A percentile compares a stretch with the other conserved stretches of the same genome.
Evolutionary conservation across 2,113 vertebrate species (phyloP).

Genomic region (Ellobius talpinus): DNA sequence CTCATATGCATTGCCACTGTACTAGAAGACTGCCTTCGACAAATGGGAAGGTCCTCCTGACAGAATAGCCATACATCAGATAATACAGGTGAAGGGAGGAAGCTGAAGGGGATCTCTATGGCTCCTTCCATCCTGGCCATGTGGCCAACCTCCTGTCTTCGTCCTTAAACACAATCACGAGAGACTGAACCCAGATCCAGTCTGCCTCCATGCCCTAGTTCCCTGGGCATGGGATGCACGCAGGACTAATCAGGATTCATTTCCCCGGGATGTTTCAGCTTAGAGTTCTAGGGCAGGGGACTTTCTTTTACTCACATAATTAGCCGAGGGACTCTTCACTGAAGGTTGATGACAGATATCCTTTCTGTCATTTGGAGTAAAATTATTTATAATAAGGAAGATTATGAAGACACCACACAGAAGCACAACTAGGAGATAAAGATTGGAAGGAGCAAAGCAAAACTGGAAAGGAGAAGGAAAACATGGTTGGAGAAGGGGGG

Average conservation of each 20-base stretch:
- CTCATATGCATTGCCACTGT: neutral
- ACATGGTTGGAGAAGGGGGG: neutral
- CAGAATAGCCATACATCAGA: neutral
- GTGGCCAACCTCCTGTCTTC: neutral
- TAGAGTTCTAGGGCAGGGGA: neutral
- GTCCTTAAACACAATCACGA: neutral
- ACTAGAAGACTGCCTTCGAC: neutral
- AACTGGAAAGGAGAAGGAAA: neutral
- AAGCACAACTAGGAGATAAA: slow-evolving; percentile 1
- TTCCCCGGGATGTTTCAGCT: neutral
- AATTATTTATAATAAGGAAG: slow-evolving; percentile 32
- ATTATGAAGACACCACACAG: slow-evolving; percentile 1
- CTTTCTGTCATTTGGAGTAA: slow-evolving; percentile 46
- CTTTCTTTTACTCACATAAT: slow-evolving; percentile 28
- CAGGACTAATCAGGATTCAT: neutral
- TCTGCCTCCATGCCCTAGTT: neutral
- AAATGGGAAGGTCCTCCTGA: neutral
- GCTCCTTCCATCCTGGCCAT: neutral
- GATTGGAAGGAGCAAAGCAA: neutral
- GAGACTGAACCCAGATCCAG: neutral
- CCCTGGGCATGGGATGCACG: neutral
- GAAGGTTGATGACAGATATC: neutral
- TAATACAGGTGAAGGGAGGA: neutral
- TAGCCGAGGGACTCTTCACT: slow-evolving; percentile 4
- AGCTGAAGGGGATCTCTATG: neutral